Conservation (phyloP, 2,113 vertebrate species). For the Oxyruncus cristatus region DNA sequence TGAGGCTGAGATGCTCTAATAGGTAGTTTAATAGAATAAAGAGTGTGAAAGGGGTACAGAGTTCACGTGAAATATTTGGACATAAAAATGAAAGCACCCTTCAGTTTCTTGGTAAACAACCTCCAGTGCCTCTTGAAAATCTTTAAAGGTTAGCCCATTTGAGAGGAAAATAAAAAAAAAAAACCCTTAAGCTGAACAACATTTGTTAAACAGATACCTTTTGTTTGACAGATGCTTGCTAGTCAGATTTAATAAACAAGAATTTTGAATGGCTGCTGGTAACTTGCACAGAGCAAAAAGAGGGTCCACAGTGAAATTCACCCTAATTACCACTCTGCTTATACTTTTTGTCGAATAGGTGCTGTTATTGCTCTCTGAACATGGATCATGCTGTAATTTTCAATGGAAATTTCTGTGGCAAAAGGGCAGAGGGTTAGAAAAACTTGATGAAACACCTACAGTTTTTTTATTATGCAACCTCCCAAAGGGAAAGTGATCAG, state of each 20-base stretch:
- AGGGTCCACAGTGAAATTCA: neutral
- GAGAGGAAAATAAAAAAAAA: neutral
- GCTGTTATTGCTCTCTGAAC: neutral
- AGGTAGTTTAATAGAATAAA: constrained; percentile 19
- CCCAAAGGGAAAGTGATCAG: neutral
- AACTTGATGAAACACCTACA: neutral
- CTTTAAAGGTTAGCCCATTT: neutral
- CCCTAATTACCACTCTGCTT: neutral
- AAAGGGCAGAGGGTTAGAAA: neutral
- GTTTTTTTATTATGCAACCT: neutral
- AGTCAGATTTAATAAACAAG: constrained; percentile 47
- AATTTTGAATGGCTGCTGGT: neutral
- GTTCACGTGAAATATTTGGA: constrained; percentile 23
- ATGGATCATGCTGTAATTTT: neutral
- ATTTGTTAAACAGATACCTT: neutral
- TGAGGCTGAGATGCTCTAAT: neutral
- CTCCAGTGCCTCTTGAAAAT: neutral
- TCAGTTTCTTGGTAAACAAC: neutral
- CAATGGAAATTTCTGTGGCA: neutral
- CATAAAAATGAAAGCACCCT: neutral
- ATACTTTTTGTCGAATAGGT: neutral
- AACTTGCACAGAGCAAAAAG: neutral
- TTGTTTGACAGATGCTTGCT: neutral
- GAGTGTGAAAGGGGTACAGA: neutral
- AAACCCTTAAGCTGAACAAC: neutral